phyloP scores from a whole-genome alignment of 2,797 vertebrate genomes.

The Sciurus carolinensis region DNA sequence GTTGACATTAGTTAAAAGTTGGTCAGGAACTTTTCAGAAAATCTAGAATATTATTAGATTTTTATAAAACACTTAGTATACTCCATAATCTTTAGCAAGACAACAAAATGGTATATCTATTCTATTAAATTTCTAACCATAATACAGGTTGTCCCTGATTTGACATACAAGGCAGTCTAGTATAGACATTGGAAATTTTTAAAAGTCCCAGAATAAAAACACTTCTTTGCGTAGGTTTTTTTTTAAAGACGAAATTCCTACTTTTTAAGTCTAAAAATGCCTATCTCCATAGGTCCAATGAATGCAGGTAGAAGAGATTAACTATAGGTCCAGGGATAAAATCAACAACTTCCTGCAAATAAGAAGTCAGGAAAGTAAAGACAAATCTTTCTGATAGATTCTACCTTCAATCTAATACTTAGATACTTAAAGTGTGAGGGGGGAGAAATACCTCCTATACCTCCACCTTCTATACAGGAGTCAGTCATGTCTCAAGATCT shows the following conservation, averaged over 20 bases:
- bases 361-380: not conserved
- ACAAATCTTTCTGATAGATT: not conserved
- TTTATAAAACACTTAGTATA: not conserved
- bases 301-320: not conserved
- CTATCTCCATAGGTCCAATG: not conserved
- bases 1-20: constrained; percentile 11
- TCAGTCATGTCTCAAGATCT: not conserved
- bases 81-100: constrained; percentile 4
- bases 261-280: not conserved
- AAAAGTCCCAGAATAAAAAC: not conserved
- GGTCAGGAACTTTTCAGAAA: not conserved
- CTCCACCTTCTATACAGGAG: not conserved
- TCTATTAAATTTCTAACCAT: not conserved
- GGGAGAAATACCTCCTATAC: not conserved
- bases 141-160: not conserved
- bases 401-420: not conserved
- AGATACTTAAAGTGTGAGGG: not conserved
- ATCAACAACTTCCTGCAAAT: not conserved
- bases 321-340: rapidly evolving
- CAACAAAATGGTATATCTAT: not conserved
- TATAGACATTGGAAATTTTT: not conserved
- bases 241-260: not conserved
- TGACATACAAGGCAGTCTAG: not conserved
- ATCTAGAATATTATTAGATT: not conserved
- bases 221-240: constrained; percentile 22